These are phyloP conservation scores for Apodemus agrarius DNA, from an alignment of 2,797 vertebrate genomes.

Conservation along the genomic window DNA sequence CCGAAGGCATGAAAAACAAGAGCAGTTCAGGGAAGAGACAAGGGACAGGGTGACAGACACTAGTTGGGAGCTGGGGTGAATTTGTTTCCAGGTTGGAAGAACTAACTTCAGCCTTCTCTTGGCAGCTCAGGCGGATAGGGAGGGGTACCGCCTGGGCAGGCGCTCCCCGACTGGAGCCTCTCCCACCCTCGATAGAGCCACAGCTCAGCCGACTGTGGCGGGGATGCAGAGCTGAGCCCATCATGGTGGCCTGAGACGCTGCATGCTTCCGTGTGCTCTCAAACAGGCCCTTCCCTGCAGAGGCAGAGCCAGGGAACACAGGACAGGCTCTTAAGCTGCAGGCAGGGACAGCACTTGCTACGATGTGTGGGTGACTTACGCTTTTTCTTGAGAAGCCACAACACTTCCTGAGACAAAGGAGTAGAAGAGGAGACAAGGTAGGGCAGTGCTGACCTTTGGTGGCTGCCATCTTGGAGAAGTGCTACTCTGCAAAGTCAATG, in stretches of 20 bases:
- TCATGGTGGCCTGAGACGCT: background rate
- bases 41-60: background rate
- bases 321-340: background rate
- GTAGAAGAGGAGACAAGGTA: background rate
- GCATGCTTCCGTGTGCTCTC: background rate
- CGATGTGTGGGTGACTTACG: background rate
- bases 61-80: background rate
- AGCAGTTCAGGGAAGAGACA: background rate
- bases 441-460: background rate
- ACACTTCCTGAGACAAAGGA: background rate
- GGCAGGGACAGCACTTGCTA: background rate
- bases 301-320: background rate
- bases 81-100: background rate
- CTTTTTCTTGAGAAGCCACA: background rate
- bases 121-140: background rate
- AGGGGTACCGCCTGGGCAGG: background rate
- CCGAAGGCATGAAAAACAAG: background rate
- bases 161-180: background rate
- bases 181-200: background rate
- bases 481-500: background rate
- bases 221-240: background rate
- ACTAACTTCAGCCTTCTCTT: rapidly evolving
- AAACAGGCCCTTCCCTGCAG: background rate
- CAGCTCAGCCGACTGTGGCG: background rate
- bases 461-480: background rate